These are phyloP conservation scores for Camponotus pennsylvanicus DNA, from an alignment of 1,140 invertebrate species.

Conservation along the genomic window DNA sequence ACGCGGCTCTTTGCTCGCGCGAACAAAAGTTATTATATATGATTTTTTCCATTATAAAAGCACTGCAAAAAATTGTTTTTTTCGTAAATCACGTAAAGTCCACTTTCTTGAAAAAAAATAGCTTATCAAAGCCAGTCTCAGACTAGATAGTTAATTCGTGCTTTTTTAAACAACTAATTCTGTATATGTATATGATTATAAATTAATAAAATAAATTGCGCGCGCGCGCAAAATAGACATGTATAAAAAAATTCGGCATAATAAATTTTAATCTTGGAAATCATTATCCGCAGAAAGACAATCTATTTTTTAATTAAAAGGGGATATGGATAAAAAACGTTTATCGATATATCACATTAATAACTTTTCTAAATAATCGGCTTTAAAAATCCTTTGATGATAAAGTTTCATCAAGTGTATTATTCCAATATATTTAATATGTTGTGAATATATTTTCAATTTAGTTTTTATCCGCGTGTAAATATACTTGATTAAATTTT, in stretches of 20 bases:
- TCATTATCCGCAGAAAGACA: background rate
- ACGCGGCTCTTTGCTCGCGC: slow-evolving; percentile 10
- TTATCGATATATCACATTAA: background rate
- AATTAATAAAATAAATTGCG: background rate
- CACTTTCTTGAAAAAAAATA: slow-evolving; percentile 22
- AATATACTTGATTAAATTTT: too few species aligned
- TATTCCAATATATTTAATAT: background rate
- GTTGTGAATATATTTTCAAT: too few species aligned
- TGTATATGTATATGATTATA: background rate
- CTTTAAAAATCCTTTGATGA: slow-evolving; percentile 18
- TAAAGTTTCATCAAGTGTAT: background rate
- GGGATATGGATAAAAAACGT: background rate
- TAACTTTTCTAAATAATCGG: slow-evolving; percentile 13
- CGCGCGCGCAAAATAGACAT: background rate
- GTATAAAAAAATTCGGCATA: background rate
- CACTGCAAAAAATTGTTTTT: background rate
- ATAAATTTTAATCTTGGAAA: slow-evolving; percentile 1
- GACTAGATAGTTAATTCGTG: background rate
- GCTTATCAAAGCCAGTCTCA: background rate
- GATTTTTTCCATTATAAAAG: slow-evolving; percentile 35
- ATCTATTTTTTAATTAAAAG: background rate
- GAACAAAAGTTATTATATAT: slow-evolving; percentile 9
- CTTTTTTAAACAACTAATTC: background rate
- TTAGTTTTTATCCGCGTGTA: too few species aligned
- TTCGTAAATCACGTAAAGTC: too few species aligned